Base-by-base conservation (phyloP, 1,140 invertebrate genomes). In the Batillaria attramentaria region DNA sequence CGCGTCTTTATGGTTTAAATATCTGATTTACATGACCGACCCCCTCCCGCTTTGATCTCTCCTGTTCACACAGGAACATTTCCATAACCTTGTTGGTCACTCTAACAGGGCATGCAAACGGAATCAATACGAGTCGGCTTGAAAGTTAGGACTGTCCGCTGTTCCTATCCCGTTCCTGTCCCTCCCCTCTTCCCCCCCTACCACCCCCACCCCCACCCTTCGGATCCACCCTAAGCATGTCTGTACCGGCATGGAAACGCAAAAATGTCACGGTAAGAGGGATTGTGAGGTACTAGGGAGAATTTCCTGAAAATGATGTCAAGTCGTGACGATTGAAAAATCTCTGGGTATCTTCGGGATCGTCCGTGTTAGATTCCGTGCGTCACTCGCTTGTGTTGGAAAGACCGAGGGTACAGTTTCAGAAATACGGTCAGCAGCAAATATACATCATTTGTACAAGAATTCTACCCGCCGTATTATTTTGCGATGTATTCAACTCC, bases 21-120 rank as follows among this genome's bases (percentile, higher is more conserved):
- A 24, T 60, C 57, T 60, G 57, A 60, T 60, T 60, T 60, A n/a
- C 57, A 60, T 60, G 57, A n/a, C 57, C 57, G 57, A n/a, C 57
- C 31, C 24, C 8, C 6, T 8, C 57, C 24, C 31, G n/a, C 57
- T 60, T 60, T 60, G 57, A 60, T 13, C 20, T 60, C 31, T 4
- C 8, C 57, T n/a, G 57, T 60, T 60, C 57, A 60, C 24, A 60
- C 6, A n/a, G 57, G 4, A 6, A n/a, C 57, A 60, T 60, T 60
- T 60, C 20, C 57, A 60, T 60, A 60, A 60, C 8, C 24, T 60
- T 28, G 8, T n/a, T 60, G 8, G 57, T 60, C 6, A 28, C 57
- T 28, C 24, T n/a, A 60, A 60, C 31, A 5, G 24, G 8, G 6
- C 57, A 20, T n/a, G 20, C 8, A 60, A 60, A 8, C 57, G 57